phyloP scores from a whole-genome alignment of 2,113 vertebrate species.

The Pseudopipra pipra region DNA sequence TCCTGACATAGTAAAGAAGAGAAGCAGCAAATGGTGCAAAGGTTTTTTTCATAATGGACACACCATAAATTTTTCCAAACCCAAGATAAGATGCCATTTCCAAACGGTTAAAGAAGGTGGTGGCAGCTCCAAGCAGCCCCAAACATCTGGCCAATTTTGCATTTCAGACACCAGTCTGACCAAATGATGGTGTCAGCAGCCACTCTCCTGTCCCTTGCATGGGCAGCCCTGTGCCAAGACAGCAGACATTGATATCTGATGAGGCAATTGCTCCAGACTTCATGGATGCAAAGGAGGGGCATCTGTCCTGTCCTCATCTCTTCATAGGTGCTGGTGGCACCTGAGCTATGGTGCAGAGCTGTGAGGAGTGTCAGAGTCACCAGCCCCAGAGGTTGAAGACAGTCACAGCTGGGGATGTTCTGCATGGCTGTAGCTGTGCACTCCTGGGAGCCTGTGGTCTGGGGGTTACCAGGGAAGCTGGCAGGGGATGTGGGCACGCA shows the following conservation, averaged over 20 bases:
- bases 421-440: not conserved
- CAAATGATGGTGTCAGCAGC: not conserved
- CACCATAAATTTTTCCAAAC: not conserved
- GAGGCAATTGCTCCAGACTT: not conserved
- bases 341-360: not conserved
- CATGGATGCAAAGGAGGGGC: not conserved
- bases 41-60: not conserved
- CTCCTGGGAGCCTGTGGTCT: not conserved
- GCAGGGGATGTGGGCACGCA: not conserved
- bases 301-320: not conserved
- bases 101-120: not conserved
- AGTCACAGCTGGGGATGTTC: not conserved
- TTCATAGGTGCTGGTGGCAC: not conserved
- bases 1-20: not conserved
- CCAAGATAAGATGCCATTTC: not conserved
- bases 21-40: not conserved
- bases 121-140: not conserved
- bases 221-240: not conserved
- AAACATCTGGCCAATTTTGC: not conserved
- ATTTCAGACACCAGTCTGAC: not conserved
- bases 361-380: not conserved
- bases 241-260: accelerated
- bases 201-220: not conserved
- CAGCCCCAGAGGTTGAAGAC: not conserved
- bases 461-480: not conserved